A percentile compares a stretch with the other conserved stretches of the same genome.
Conservation (phyloP, 2,888 invertebrate species). For the Brachycybe producta region DNA sequence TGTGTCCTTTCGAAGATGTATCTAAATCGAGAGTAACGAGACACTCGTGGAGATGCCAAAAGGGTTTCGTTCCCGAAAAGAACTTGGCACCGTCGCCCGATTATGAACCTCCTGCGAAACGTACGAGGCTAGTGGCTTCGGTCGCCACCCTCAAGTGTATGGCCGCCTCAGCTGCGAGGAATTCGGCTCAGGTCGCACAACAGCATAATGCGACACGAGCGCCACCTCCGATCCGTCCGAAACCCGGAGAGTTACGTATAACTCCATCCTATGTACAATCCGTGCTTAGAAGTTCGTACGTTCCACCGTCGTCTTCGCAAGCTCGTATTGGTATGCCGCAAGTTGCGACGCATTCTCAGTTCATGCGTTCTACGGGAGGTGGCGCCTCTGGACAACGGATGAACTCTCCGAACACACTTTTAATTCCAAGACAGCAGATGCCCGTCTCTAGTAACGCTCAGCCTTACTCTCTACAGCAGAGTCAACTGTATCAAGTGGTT, state of each 20-base stretch:
- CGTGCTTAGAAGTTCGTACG: constrained; percentile 9
- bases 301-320: neutral
- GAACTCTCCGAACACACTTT: neutral
- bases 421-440: constrained; percentile 3
- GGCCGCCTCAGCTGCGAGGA: constrained; percentile 22
- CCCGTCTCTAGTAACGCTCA: constrained; percentile 26
- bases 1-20: constrained; percentile 88
- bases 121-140: constrained; percentile 27
- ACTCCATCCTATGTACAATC: constrained; percentile 15
- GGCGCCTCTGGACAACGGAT: neutral
- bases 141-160: constrained; percentile 27
- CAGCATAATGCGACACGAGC: constrained; percentile 2
- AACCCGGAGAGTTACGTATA: constrained; percentile 8
- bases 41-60: constrained; percentile 73
- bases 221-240: constrained; percentile 14
- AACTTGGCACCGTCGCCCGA: constrained; percentile 64
- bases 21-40: constrained; percentile 79
- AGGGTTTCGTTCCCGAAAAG: constrained; percentile 73
- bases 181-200: constrained; percentile 8
- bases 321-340: constrained; percentile 8
- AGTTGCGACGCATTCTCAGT: no score
- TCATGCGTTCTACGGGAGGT: no score
- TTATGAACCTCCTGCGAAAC: constrained; percentile 85
- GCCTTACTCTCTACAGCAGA: constrained; percentile 46
- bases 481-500: constrained; percentile 49